Base-by-base conservation (phyloP, 2,888 invertebrate species). In the Drosophila formosana region DNA sequence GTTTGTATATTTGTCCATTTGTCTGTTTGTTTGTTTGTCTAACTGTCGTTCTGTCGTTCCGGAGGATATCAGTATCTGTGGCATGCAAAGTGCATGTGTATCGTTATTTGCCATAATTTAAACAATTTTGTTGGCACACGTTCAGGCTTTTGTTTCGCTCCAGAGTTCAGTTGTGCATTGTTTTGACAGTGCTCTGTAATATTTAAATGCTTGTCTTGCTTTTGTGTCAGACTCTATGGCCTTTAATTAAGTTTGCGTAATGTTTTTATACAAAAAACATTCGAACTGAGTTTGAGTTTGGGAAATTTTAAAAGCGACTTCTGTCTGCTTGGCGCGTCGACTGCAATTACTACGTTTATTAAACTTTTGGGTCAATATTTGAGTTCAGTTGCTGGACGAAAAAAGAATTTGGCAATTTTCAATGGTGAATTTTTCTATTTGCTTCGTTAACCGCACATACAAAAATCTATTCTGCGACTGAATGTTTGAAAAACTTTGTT, bases 381-480 rank as follows among this genome's bases (percentile, higher is more conserved):
- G 58, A 60, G 64, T 52, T 51, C 39, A 52, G 60, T 61, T 61
- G 57, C 13, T 37, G 34, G 26, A 46, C 30, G 41, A 51, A 53
- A 49, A 39, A 58, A 45, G 50, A 71, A 63, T 68, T 56, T 65
- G 45, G 45, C 51, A 65, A 56, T 68, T 80, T 72, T 61, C 66
- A 49, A 43, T 23, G 46, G 34, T 32, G 62, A 64, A 67, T 75
- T 83, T 72, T 67, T 85, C 72, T 88, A 80, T 83, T 88, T 85
- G 83, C 88, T 83, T 83, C 83, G 83, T 83, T 83, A 83, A 80
- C 86, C 88, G 71, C 82, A 85, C 70, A 85, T 64, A 76, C 41
- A 70, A 67, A 67, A 67, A 60, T 74, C 67, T 50, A 77, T 78
- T 66, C 83, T 83, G 83, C 69, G 49, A 69, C 75, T 80, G 82